Evolutionary conservation across 1,140 invertebrate genomes (phyloP).

Genomic region (Daktulosphaira vitifoliae): DNA sequence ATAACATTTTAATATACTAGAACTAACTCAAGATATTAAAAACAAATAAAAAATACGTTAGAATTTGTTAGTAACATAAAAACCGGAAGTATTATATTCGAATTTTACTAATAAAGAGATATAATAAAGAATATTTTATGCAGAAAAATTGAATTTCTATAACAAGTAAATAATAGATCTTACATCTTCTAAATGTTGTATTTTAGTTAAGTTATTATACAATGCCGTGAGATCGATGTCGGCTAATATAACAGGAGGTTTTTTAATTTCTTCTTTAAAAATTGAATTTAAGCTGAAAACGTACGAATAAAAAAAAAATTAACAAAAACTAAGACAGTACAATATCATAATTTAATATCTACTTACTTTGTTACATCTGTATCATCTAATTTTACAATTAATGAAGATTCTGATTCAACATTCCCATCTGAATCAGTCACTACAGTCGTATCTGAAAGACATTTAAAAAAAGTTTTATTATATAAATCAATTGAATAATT

Average conservation of each 20-base stretch:
- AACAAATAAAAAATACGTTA: too few species aligned
- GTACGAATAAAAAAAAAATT: background rate
- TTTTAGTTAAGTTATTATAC: background rate
- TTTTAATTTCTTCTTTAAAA: background rate
- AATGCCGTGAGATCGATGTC: conserved; percentile 10
- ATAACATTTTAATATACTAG: too few species aligned
- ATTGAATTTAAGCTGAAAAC: background rate
- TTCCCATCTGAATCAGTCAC: conserved; percentile 3
- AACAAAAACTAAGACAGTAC: too few species aligned
- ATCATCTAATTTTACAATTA: too few species aligned
- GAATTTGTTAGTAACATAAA: too few species aligned
- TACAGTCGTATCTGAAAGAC: background rate
- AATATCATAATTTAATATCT: too few species aligned
- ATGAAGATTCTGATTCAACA: background rate
- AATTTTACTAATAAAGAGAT: too few species aligned
- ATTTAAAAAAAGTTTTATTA: background rate
- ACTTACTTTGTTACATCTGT: conserved; percentile 6
- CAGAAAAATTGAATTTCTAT: too few species aligned
- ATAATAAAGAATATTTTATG: too few species aligned
- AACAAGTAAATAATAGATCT: too few species aligned
- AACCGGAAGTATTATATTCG: too few species aligned
- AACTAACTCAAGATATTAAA: too few species aligned
- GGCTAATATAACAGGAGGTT: background rate
- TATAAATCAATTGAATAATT: background rate
- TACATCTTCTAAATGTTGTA: conserved; percentile 19